Evolutionary conservation across 1,140 invertebrate genomes (phyloP).

Genomic region (Mamestra configurata): DNA sequence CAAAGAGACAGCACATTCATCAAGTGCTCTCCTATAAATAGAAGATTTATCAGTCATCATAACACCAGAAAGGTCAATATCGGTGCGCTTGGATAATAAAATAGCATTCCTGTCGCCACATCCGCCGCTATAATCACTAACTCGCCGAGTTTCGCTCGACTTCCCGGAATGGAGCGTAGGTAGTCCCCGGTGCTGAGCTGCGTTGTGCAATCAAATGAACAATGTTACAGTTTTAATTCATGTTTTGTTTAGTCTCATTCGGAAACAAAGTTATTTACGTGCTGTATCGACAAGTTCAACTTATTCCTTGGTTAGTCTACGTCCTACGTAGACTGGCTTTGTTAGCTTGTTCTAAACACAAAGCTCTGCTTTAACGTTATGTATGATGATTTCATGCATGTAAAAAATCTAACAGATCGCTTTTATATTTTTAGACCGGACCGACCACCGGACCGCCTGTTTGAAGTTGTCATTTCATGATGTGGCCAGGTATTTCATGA

Average conservation of each 20-base stretch:
- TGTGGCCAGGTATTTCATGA: too few species aligned
- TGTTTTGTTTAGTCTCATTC: conserved; percentile 53
- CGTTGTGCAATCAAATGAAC: conserved; percentile 67
- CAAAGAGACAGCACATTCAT: conserved; percentile 60
- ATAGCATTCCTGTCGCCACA: conserved; percentile 75
- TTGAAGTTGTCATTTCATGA: too few species aligned
- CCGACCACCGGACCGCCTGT: too few species aligned
- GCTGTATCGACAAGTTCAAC: not conserved
- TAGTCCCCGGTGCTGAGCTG: conserved; percentile 74
- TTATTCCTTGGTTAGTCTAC: too few species aligned
- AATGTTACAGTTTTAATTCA: conserved; percentile 52
- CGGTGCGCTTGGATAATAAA: conserved; percentile 73
- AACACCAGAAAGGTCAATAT: conserved; percentile 58
- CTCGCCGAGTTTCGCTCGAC: conserved; percentile 77
- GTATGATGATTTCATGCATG: not conserved
- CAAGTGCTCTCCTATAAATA: not conserved
- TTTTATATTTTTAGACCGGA: too few species aligned
- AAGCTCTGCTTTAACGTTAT: not conserved
- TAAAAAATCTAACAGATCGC: too few species aligned
- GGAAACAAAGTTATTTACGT: conserved; percentile 19
- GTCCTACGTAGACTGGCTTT: too few species aligned
- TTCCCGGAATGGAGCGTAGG: conserved; percentile 82
- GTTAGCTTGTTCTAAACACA: too few species aligned
- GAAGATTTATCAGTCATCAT: conserved; percentile 2
- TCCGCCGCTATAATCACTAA: conserved; percentile 83